A percentile compares a stretch with the other conserved stretches of the same genome.
Evolutionary conservation across 1,140 invertebrate species (phyloP).

Genomic region (Drosophila paulistorum): DNA sequence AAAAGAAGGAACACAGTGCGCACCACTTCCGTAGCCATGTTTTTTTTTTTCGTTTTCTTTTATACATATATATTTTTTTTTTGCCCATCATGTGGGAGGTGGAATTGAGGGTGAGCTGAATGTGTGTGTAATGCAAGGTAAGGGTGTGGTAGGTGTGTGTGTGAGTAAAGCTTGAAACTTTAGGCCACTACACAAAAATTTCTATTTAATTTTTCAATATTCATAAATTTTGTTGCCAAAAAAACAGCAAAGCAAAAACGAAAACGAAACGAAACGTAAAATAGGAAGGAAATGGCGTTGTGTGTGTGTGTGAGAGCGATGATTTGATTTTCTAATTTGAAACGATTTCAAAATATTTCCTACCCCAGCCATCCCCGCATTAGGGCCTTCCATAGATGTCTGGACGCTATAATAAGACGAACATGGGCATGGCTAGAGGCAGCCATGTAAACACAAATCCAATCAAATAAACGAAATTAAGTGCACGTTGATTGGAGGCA

Average conservation of each 20-base stretch:
- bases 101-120: constrained; percentile 22
- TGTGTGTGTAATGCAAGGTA: constrained; percentile 26
- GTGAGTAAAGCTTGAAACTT: constrained; percentile 16
- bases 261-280: constrained; percentile 1
- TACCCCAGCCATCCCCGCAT: neutral
- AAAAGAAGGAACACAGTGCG: constrained; percentile 37
- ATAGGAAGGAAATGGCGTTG: neutral
- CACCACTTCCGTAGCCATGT: constrained; percentile 73
- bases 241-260: neutral
- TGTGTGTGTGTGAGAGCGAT: constrained; percentile 42
- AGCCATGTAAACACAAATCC: constrained; percentile 81
- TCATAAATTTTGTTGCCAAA: constrained; percentile 66
- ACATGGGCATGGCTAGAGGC: constrained; percentile 31
- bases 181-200: constrained; percentile 27
- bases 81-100: constrained; percentile 5
- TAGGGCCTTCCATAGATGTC: constrained; percentile 33
- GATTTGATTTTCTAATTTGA: constrained; percentile 80
- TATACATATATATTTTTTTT: constrained; percentile 16
- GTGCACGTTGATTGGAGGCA: constrained; percentile 80
- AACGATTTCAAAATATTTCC: constrained; percentile 33
- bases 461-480: constrained; percentile 82
- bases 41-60: constrained; percentile 33
- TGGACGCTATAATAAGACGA: constrained; percentile 19
- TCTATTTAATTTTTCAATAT: constrained; percentile 79
- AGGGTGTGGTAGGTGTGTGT: neutral